Base-by-base conservation (phyloP, 2,113 vertebrate species). In the Piaya cayana region DNA sequence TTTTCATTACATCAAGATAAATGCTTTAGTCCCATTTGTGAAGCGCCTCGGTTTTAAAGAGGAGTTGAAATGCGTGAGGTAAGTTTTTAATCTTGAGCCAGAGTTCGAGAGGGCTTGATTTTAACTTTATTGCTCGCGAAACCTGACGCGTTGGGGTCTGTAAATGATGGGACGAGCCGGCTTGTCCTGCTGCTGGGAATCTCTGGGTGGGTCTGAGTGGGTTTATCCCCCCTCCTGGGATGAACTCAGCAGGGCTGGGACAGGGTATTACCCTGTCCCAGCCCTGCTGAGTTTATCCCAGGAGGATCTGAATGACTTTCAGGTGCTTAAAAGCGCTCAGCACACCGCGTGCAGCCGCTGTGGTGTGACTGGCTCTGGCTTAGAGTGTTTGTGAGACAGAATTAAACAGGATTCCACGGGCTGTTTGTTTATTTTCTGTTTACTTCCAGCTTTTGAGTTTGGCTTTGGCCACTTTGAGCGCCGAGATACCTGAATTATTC, bases 11-110 rank as follows among this genome's bases (percentile, higher is more conserved):
- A 29, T 23, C 4, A 19, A 17, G 19, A 8, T 25, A 43, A 76
- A 70, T 26, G 15, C 3, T 45, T 4, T 17, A 20, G 30, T 29
- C 9, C 8, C 5, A 0, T 53, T 76, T 45, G 23, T 6, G 5
- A 16, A 4, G 29, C 45, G 4, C 19, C 19, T 11, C 2, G 0
- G 0, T 47, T 67, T 37, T 47, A 15, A 50, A 26, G 25, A 34
- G 37, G 65, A 34, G 25, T 3, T 42, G 49, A 27, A 88, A 55
- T 39, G 16, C 15, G 85, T 22, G 1, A 1, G 32, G 0, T 49
- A 26, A 63, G 30, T 26, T 85, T 74, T 82, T 47, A 39, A 18
- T n/a, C 45, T 20, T 34, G 26, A 53, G 4, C 21, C 49, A 21
- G 62, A 6, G 15, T 10, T 23, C 32, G 34, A 4, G 8, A 2